Percentiles rank a stretch among this genome's conserved stretches.
These are phyloP conservation scores for Heliconius ismenius DNA, from an alignment of 2,888 invertebrate genomes.

Conservation along the genomic window DNA sequence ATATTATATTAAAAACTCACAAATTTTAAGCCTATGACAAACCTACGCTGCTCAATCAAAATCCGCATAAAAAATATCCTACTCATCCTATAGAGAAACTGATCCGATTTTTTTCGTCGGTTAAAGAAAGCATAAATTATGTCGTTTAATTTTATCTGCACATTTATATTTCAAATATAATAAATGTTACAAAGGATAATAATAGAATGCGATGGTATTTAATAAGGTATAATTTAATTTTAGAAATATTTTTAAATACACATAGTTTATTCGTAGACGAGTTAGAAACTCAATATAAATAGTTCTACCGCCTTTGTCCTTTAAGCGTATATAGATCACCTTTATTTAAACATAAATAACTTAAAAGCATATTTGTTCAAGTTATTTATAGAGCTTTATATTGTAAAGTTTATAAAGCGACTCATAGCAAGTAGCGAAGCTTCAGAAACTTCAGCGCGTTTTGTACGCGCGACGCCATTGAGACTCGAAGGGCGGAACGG, in stretches of 20 bases:
- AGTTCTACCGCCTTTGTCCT: constrained; percentile 10
- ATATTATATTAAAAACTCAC: no score
- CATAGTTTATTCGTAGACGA: constrained; percentile 2
- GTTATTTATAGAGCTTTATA: constrained; percentile 36
- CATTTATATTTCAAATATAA: background rate
- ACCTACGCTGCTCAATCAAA: no score
- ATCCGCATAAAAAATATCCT: no score
- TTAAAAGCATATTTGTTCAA: constrained; percentile 28
- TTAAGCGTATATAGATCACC: constrained; percentile 20
- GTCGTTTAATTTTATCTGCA: background rate
- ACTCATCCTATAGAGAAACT: no score
- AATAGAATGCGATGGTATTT: background rate
- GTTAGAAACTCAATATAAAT: constrained; percentile 1
- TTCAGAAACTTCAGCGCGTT: constrained; percentile 40
- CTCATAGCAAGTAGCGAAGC: constrained; percentile 39
- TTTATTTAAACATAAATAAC: constrained; percentile 28
- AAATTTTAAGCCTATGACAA: no score
- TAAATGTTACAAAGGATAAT: background rate
- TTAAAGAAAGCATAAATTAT: background rate
- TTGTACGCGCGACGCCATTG: constrained; percentile 45
- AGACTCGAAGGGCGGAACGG: constrained; percentile 42
- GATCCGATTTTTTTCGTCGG: no score
- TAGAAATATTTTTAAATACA: constrained; percentile 13
- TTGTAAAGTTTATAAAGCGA: constrained; percentile 38
- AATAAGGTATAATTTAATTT: background rate